Base-by-base conservation (phyloP, 2,888 invertebrate species). In the Nycteola revayana region DNA sequence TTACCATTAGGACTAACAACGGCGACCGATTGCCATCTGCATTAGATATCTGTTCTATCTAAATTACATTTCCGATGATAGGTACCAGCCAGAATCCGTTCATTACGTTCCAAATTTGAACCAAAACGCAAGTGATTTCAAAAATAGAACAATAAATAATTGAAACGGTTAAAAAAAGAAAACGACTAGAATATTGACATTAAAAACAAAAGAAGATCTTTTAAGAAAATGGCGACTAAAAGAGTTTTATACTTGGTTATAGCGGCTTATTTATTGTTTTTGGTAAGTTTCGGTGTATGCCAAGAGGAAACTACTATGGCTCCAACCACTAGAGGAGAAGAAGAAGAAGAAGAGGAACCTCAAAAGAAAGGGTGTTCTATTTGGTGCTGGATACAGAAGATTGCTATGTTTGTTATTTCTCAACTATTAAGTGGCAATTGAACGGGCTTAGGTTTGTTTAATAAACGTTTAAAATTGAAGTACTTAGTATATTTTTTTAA, bases 311-410 rank as follows among this genome's bases (percentile, higher is more conserved):
- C 67, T 0, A 69, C 76, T 0, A 74, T 79, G n/a, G 56, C 75
- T 1, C 53, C 75, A 0, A 72, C 83, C 0, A 77, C 75, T 0
- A 68, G 58, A 1, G 49, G 47, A 0, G 70, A 65, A 1, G 83
- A 81, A 7, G 87, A 86, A 54, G 86, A 86, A 23, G 87, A 85
- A 37, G 84, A 79, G 9, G 77, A 73, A 27, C 70, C 78, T 0
- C 64, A 60, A 35, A 84, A 83, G 63, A 75, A 70, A 23, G 57
- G 78, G 10, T 89, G 89, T 38, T 86, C 87, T 7, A 89, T 89
- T 22, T 89, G 88, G 88, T 89, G 89, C 48, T 89, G 89, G 89
- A 85, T 89, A 26, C 89, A 88, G 66, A 89, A 89, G 64, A 87
- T 85, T 7, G 83, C 80, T 0, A 83, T 89, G 80, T 89, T 89